phyloP scores from a whole-genome alignment of 2,113 vertebrate species.

The Sturnus vulgaris region DNA sequence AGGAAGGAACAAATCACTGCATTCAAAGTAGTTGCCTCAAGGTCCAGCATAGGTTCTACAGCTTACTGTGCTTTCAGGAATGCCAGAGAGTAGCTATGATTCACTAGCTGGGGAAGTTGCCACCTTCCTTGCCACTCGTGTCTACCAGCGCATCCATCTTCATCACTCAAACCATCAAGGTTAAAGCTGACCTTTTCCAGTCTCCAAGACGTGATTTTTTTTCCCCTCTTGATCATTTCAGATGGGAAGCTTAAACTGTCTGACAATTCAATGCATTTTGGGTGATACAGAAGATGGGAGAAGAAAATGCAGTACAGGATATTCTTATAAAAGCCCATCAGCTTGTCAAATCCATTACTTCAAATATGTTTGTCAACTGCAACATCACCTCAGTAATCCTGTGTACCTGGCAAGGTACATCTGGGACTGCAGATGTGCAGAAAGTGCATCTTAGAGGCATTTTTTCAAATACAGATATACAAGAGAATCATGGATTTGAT shows the following conservation, averaged over 20 bases:
- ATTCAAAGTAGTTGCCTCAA: neutral
- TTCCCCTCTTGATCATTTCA: neutral
- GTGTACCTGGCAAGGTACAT: fast-evolving
- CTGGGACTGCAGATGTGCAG: neutral
- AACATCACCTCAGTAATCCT: neutral
- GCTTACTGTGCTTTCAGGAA: neutral
- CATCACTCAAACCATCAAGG: neutral
- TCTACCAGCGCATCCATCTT: fast-evolving
- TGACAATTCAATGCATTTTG: neutral
- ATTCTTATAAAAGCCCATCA: neutral
- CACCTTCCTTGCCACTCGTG: neutral
- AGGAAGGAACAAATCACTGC: neutral
- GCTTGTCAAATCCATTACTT: neutral
- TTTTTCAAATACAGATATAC: neutral
- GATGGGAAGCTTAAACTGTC: neutral
- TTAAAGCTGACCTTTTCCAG: neutral
- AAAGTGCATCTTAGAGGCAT: neutral
- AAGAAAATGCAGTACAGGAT: neutral
- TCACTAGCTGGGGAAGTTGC: neutral
- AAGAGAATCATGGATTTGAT: neutral
- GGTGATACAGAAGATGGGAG: neutral
- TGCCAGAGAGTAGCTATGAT: neutral
- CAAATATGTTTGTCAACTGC: neutral
- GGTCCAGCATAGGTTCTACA: neutral
- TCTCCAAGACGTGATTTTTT: fast-evolving